Base-by-base conservation (phyloP, 1,140 invertebrate species). In the Metopolophium dirhodum region DNA sequence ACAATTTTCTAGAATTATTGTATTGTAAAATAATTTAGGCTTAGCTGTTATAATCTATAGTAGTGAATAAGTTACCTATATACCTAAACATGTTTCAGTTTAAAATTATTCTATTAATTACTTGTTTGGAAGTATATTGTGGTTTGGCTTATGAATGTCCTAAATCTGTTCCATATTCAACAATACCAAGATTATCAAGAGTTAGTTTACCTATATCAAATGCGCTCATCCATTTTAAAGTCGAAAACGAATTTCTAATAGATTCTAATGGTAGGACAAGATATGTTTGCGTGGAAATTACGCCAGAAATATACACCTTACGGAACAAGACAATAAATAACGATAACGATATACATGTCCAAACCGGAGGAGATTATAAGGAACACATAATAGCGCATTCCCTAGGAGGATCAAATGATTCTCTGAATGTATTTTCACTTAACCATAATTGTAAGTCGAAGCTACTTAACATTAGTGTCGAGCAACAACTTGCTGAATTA, bases 171-270 rank as follows among this genome's bases (percentile, higher is more conserved):
- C 61, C 30, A n/a, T n/a, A 77, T 77, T 77, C 61, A 77, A 20
- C 11, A 77, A 77, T 77, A 18, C 14, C 30, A 14, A 4, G 14
- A 77, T 77, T 77, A 77, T 77, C 61, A 18, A 77, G 61, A 77
- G 1, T 77, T n/a, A 77, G n/a, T 35, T 77, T 77, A 77, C 61
- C 61, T 77, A 0, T 77, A 6, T 77, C 61, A 18, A 20, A 77
- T 77, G 61, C 30, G 1, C 30, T 77, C 14, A 0, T 7, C 30
- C 61, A 77, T 77, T 77, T 77, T n/a, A 77, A n/a, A 77, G n/a
- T n/a, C 61, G n/a, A 77, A 77, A 77, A 77, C 61, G 61, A 77
- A 77, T 77, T 77, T 77, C 61, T 77, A 77, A 77, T 77, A n/a
- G 61, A 77, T 77, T 77, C 30, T 77, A n/a, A 18, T 77, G 61